Percentiles rank a stretch among this genome's conserved stretches.
Evolutionary conservation across 1,140 invertebrate genomes (phyloP).

Genomic region (Chironomus striatipennis): DNA sequence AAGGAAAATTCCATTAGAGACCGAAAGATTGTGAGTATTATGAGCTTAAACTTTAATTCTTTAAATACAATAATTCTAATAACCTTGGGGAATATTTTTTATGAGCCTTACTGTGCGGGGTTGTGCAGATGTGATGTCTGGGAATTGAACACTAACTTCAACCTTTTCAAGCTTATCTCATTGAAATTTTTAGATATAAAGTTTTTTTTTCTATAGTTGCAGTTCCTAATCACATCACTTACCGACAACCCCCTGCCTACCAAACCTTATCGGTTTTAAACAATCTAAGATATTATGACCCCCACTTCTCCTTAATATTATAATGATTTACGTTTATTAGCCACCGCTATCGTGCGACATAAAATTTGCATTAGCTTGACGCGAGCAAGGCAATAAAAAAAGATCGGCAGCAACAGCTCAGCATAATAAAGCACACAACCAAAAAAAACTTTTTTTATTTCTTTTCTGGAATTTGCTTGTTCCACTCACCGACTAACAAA

Average conservation of each 20-base stretch:
- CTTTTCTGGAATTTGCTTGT: background rate
- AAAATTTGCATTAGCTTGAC: constrained; percentile 17
- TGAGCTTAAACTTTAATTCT: constrained; percentile 18
- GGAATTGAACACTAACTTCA: too few relatives aligned
- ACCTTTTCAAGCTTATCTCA: too few relatives aligned
- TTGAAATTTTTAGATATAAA: too few relatives aligned
- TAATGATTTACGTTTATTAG: constrained; percentile 11
- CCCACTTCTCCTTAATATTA: too few relatives aligned
- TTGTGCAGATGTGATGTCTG: too few relatives aligned
- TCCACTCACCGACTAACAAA: background rate
- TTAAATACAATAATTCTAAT: background rate
- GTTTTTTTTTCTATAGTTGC: too few relatives aligned
- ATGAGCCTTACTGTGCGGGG: too few relatives aligned
- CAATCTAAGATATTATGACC: background rate
- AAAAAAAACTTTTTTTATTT: too few relatives aligned
- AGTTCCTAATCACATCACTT: too few relatives aligned
- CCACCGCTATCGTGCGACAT: background rate
- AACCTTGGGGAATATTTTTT: background rate
- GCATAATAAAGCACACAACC: background rate
- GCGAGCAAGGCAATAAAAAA: background rate
- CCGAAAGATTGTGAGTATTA: constrained; percentile 74
- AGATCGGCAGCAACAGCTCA: background rate
- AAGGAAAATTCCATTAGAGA: constrained; percentile 59
- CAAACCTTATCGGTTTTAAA: background rate
- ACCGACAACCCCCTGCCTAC: background rate